Evolutionary conservation across 2,797 vertebrate species (phyloP).

Genomic region (Myotis findleyi): DNA sequence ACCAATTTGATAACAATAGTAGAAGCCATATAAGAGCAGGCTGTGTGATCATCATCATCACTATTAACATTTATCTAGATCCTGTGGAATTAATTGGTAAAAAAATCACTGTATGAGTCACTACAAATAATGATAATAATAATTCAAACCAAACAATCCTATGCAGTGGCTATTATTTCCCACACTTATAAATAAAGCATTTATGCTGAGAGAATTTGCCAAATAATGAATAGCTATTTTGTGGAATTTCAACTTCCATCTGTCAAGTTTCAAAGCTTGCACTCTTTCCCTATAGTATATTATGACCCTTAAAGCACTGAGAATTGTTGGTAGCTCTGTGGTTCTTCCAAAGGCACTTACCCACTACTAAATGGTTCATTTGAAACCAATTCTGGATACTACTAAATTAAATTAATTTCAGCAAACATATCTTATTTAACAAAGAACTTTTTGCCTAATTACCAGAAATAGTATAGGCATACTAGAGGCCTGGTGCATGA

Average conservation of each 20-base stretch:
- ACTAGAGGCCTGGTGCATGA: neutral
- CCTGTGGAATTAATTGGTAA: neutral
- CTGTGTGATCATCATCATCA: neutral
- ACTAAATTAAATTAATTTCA: neutral
- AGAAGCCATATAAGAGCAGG: neutral
- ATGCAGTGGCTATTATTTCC: neutral
- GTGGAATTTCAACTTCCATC: neutral
- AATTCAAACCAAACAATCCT: neutral
- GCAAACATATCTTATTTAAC: neutral
- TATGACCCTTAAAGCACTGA: neutral
- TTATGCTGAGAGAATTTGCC: neutral
- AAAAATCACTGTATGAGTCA: neutral
- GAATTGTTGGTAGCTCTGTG: neutral
- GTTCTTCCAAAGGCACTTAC: constrained; percentile 5
- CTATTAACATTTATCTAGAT: neutral
- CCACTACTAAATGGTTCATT: neutral
- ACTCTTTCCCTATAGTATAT: neutral
- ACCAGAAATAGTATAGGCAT: neutral
- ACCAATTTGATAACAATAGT: neutral
- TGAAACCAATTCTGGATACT: neutral
- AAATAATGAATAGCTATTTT: neutral
- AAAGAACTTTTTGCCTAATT: neutral
- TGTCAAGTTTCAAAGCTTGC: neutral
- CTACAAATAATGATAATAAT: neutral
- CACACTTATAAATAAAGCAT: neutral